Evolutionary conservation across 1,140 invertebrate genomes (phyloP), one percentile per base, ranked within the genome.

Genomic region (Papilio machaon): DNA sequence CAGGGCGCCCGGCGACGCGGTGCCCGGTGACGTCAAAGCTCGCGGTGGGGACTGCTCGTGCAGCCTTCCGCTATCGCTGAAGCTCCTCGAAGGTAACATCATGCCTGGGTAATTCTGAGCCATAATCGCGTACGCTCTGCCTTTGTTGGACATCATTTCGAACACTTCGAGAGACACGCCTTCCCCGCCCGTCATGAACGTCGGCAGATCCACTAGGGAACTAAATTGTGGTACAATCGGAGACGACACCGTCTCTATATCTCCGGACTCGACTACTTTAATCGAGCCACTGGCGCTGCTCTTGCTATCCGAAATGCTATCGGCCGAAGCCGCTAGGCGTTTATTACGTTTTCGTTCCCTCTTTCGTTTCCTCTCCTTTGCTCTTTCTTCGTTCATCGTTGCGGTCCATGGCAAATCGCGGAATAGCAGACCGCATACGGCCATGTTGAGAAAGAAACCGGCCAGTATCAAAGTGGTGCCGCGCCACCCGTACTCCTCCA

Each of bases 361-460:
- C 82, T 95, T 96, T 10, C 95, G 92, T 86, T 96, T 96, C 6
- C 96, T 92, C 83, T 97, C 96, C 84, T 95, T 95, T 0, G 95
- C 95, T 83, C 96, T 96, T 13, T 95, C 95, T 85, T 95, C 96
- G 43, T 95, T 95, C 90, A 96, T 97, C 0, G 95, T 95, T 0
- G 96, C 95, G 0, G 97, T 97, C 97, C 97, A 97, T 6, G 97
- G 96, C 19, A 98, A 94, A 86, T 98, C 98, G 77, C 97, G 93
- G 96, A 98, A 98, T 6, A 98, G 91, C 49, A 97, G 96, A 0
- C 98, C 98, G 91, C 98, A 99, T 0, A 98, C 97, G 38, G 97
- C 97, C 86, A 99, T 96, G 91, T 98, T 98, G 3, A 99, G 94
- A 86, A 98, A 98, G 9, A 98, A 92, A 10, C 98, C 98, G 0